These are phyloP conservation scores for Battus philenor DNA, from an alignment of 1,140 invertebrate species.

Conservation along the genomic window DNA sequence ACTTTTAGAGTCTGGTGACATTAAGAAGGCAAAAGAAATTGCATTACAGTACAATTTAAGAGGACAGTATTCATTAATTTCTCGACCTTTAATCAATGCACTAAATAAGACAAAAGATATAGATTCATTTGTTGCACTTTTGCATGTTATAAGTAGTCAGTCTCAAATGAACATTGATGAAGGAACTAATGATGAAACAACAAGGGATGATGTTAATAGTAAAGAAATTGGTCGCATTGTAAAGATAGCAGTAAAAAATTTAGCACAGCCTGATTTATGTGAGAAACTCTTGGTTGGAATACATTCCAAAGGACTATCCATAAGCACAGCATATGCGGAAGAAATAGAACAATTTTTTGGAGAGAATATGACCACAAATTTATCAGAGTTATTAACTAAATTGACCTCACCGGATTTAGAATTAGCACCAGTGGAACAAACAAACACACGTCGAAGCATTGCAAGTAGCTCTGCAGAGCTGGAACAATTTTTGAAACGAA, in stretches of 20 bases:
- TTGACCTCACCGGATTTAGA: constrained; percentile 80
- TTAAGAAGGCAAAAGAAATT: constrained; percentile 77
- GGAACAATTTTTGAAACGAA: constrained; percentile 74
- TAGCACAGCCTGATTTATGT: constrained; percentile 38
- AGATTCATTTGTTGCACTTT: constrained; percentile 61
- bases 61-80: constrained; percentile 74
- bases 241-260: constrained; percentile 56
- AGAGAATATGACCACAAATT: constrained; percentile 78
- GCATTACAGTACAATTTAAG: constrained; percentile 75
- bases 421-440: constrained; percentile 60
- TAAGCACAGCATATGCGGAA: constrained; percentile 77
- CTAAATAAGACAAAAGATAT: constrained; percentile 77
- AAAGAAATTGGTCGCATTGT: constrained; percentile 75
- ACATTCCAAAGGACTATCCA: constrained; percentile 79
- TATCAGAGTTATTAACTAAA: constrained; percentile 78
- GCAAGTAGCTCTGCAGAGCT: constrained; percentile 58
- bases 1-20: constrained; percentile 73
- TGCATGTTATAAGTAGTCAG: constrained; percentile 49
- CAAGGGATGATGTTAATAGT: constrained; percentile 38
- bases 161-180: constrained; percentile 35
- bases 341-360: constrained; percentile 78
- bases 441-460: constrained; percentile 40
- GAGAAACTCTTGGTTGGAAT: constrained; percentile 72
- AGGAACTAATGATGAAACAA: constrained; percentile 37
- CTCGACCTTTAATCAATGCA: constrained; percentile 75